A percentile compares a stretch with the other conserved stretches of the same genome.
Conservation (phyloP, 2,888 invertebrate genomes). For the Hydroisotoma schaefferi region DNA sequence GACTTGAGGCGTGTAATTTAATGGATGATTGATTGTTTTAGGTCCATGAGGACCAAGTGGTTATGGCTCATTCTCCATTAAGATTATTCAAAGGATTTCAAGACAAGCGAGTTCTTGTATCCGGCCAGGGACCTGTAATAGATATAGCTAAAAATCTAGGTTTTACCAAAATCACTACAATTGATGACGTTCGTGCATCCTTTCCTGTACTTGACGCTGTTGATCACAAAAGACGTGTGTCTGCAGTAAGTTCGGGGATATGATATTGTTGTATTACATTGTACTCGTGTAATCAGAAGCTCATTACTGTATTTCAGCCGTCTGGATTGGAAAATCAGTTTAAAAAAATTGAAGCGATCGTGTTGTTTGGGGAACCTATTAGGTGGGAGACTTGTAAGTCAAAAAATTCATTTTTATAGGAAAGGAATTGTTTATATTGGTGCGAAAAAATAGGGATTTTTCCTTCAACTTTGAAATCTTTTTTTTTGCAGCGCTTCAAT, state of each 20-base stretch:
- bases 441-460: neutral
- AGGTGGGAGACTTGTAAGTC: slow-evolving; percentile 58
- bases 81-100: slow-evolving; percentile 61
- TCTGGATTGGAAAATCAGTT: slow-evolving; percentile 58
- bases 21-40: slow-evolving; percentile 45
- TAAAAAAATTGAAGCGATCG: slow-evolving; percentile 59
- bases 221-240: slow-evolving; percentile 54
- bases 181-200: slow-evolving; percentile 58
- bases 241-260: slow-evolving; percentile 50
- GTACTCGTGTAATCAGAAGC: no score
- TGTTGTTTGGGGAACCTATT: slow-evolving; percentile 64
- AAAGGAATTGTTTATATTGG: no score
- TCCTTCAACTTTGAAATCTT: neutral
- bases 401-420: no score
- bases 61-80: slow-evolving; percentile 65
- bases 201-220: slow-evolving; percentile 63
- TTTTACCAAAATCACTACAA: slow-evolving; percentile 60
- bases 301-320: no score
- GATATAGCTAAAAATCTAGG: slow-evolving; percentile 61
- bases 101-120: slow-evolving; percentile 61
- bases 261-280: neutral
- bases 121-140: slow-evolving; percentile 58
- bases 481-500: slow-evolving; percentile 56
- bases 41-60: slow-evolving; percentile 60
- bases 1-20: neutral